Evolutionary conservation across 2,888 invertebrate species (phyloP).

Genomic region (Leucozona laternaria): DNA sequence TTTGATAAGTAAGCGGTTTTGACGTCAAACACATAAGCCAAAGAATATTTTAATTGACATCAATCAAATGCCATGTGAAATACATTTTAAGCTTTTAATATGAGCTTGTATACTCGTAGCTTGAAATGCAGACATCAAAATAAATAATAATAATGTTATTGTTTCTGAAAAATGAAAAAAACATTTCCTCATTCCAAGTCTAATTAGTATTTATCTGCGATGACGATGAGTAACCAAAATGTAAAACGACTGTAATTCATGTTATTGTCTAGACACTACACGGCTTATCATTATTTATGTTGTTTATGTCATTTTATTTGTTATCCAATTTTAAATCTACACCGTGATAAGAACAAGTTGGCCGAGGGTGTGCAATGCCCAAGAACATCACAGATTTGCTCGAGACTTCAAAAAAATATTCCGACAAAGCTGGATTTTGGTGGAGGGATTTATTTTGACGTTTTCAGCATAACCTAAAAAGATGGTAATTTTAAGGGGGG

Average conservation of each 20-base stretch:
- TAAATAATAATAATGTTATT: neutral
- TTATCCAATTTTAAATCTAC: slow-evolving; percentile 8
- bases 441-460: too few relatives aligned
- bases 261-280: slow-evolving; percentile 21
- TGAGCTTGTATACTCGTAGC: neutral
- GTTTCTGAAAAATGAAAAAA: neutral
- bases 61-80: too few relatives aligned
- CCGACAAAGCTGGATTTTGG: too few relatives aligned
- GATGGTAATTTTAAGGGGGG: too few relatives aligned
- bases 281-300: neutral
- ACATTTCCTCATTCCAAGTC: neutral
- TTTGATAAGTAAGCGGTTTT: neutral
- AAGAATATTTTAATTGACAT: too few relatives aligned
- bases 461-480: too few relatives aligned
- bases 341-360: slow-evolving; percentile 3
- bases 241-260: neutral
- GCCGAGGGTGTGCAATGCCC: neutral
- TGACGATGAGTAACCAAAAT: neutral
- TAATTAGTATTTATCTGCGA: too few relatives aligned
- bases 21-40: too few relatives aligned
- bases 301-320: neutral
- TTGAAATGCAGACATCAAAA: neutral
- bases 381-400: neutral
- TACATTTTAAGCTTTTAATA: too few relatives aligned
- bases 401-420: too few relatives aligned